Conservation (phyloP, 2,888 invertebrate species). For the Drosophila kambysellisi region DNA sequence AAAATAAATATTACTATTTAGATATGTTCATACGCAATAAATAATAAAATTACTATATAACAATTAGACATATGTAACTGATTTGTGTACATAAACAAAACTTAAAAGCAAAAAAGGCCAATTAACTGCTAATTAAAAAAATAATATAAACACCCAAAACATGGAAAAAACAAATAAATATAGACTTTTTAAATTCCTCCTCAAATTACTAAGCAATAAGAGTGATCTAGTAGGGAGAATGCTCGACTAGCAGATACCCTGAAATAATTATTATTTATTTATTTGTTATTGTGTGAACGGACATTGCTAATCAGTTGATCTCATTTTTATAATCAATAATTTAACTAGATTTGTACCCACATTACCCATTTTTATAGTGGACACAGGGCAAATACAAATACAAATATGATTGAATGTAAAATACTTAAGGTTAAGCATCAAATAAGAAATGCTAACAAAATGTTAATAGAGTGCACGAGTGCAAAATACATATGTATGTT, state of each 20-base stretch:
- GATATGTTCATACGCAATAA: conserved; percentile 25
- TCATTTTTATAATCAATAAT: not conserved
- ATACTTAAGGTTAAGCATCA: conserved; percentile 61
- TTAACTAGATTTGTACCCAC: not conserved
- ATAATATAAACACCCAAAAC: conserved; percentile 21
- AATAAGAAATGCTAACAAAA: conserved; percentile 35
- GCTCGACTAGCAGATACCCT: not conserved
- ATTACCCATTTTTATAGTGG: not conserved
- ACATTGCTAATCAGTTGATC: not conserved
- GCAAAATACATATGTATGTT: conserved; percentile 53
- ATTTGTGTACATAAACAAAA: conserved; percentile 49
- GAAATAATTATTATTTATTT: not conserved
- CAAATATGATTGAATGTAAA: conserved; percentile 22
- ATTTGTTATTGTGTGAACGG: not conserved
- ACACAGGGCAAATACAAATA: conserved; percentile 2
- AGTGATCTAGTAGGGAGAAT: not conserved
- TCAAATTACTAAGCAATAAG: conserved; percentile 3
- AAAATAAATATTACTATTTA: conserved; percentile 32
- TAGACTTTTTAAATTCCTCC: not conserved
- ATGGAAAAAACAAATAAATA: not conserved
- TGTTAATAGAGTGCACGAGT: conserved; percentile 72
- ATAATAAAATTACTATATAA: conserved; percentile 20
- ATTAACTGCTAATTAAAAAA: conserved; percentile 56
- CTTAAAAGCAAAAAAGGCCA: conserved; percentile 58
- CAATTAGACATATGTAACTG: not conserved